A percentile compares a stretch with the other conserved stretches of the same genome.
These are phyloP conservation scores for Malthinus flaveolus DNA, from an alignment of 2,888 invertebrate genomes.

Conservation along the genomic window DNA sequence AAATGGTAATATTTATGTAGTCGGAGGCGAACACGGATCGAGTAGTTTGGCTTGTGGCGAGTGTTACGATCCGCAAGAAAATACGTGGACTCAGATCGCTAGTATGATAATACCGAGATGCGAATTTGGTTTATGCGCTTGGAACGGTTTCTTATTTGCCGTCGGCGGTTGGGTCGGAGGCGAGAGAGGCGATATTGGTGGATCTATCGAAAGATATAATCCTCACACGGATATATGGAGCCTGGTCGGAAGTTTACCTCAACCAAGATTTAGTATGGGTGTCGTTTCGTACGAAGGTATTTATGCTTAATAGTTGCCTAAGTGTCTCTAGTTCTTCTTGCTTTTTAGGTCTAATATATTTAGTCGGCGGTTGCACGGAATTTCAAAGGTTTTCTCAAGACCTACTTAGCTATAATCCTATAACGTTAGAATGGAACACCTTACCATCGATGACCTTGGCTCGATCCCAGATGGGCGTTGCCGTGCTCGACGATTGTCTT, in stretches of 20 bases:
- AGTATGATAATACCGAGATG: slow-evolving; percentile 84
- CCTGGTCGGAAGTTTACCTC: slow-evolving; percentile 76
- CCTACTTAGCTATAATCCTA: slow-evolving; percentile 78
- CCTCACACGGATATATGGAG: slow-evolving; percentile 79
- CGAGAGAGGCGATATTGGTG: slow-evolving; percentile 87
- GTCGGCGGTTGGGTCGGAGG: slow-evolving; percentile 94
- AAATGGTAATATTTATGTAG: slow-evolving; percentile 85
- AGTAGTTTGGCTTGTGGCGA: slow-evolving; percentile 88
- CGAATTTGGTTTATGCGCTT: slow-evolving; percentile 85
- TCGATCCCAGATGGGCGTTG: slow-evolving; percentile 87
- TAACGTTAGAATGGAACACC: slow-evolving; percentile 77
- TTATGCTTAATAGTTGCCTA: slow-evolving; percentile 1
- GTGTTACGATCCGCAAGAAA: slow-evolving; percentile 67
- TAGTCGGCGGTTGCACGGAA: slow-evolving; percentile 88
- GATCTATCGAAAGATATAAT: slow-evolving; percentile 86
- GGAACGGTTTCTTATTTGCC: slow-evolving; percentile 81
- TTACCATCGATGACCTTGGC: slow-evolving; percentile 79
- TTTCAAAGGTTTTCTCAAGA: slow-evolving; percentile 79
- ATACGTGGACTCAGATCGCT: slow-evolving; percentile 52
- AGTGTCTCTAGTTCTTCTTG: too few species aligned
- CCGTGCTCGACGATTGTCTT: slow-evolving; percentile 79
- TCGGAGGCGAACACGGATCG: slow-evolving; percentile 90
- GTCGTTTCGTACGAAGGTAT: slow-evolving; percentile 77
- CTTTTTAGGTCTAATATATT: slow-evolving; percentile 79
- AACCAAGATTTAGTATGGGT: slow-evolving; percentile 90